Evolutionary conservation across 2,888 invertebrate genomes (phyloP).

Genomic region (Malthinus seriepunctatus): DNA sequence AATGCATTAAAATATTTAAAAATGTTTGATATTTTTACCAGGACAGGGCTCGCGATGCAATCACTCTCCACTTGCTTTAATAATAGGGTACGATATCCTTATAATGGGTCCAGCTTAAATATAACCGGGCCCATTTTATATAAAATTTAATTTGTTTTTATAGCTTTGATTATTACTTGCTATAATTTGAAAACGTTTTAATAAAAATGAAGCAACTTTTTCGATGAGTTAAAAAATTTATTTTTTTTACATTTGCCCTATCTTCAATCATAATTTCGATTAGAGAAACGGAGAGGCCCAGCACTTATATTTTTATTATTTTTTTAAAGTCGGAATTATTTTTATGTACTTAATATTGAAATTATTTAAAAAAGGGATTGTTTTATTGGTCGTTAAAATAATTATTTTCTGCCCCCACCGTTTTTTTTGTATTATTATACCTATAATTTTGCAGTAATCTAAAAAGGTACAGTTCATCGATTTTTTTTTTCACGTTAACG

Average conservation of each 20-base stretch:
- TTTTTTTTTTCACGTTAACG: slow-evolving; percentile 39
- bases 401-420: slow-evolving; percentile 22
- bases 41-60: slow-evolving; percentile 35
- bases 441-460: slow-evolving; percentile 45
- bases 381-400: slow-evolving; percentile 29
- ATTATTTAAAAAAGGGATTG: slow-evolving; percentile 22
- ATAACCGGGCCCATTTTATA: slow-evolving; percentile 55
- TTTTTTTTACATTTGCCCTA: slow-evolving; percentile 16
- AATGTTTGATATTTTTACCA: slow-evolving; percentile 35
- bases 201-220: slow-evolving; percentile 47
- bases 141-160: slow-evolving; percentile 58
- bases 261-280: slow-evolving; percentile 29
- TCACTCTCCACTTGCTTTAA: slow-evolving; percentile 41
- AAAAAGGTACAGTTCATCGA: slow-evolving; percentile 48
- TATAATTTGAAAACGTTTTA: slow-evolving; percentile 56
- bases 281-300: neutral
- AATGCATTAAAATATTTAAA: slow-evolving; percentile 50
- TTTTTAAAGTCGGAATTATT: slow-evolving; percentile 14
- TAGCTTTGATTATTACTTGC: slow-evolving; percentile 57
- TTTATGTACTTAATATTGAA: slow-evolving; percentile 14
- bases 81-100: slow-evolving; percentile 53
- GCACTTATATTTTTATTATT: no score
- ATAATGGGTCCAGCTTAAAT: slow-evolving; percentile 55
- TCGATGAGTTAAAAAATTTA: slow-evolving; percentile 10
- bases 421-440: slow-evolving; percentile 39